Base-by-base conservation (phyloP, 1,140 invertebrate species). In the Amphibalanus amphitrite region DNA sequence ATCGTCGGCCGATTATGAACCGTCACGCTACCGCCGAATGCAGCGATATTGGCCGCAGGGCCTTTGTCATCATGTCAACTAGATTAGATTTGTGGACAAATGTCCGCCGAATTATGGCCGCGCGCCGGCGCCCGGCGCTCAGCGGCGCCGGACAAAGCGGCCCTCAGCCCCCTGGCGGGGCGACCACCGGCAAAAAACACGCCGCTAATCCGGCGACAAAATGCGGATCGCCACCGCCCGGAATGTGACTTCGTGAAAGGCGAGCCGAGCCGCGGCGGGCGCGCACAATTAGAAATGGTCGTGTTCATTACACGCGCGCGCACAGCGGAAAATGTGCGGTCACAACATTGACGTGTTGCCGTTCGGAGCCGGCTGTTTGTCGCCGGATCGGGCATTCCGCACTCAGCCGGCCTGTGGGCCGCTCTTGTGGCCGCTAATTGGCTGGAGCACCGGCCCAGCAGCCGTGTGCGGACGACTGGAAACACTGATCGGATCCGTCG, bases 81-180 rank as follows among this genome's bases (percentile, higher is more conserved):
- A 59, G 47, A 59, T 59, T 59, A 59, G 47, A 59, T 59, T 59
- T 59, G 47, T 59, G 47, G 47, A 59, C 47, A 59, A 59, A 59
- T 59, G 47, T 59, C 47, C 23, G 20, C 1, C 13, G 47, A 59
- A 59, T 59, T 59, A 59, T 59, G 13, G 47, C 47, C 47, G 47
- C 4, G 47, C 23, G 47, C 47, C 20, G 47, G 10, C 47, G 17
- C 47, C 47, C 47, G 20, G 47, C 47, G 47, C 10, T 20, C 47
- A 20, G 47, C 13, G n/a, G n/a, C 47, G 47, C 6, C 47, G 47
- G 20, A 59, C 47, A 59, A 59, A 59, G 47, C 47, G 20, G 47
- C 47, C 1, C 17, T 3, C 20, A 8, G 47, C 47, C 10, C 47
- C 6, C 38, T 17, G 47, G 6, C 47, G 10, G 47, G 47, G 4